These are phyloP conservation scores for Limnephilus lunatus DNA, from an alignment of 2,888 invertebrate species.

Conservation along the genomic window DNA sequence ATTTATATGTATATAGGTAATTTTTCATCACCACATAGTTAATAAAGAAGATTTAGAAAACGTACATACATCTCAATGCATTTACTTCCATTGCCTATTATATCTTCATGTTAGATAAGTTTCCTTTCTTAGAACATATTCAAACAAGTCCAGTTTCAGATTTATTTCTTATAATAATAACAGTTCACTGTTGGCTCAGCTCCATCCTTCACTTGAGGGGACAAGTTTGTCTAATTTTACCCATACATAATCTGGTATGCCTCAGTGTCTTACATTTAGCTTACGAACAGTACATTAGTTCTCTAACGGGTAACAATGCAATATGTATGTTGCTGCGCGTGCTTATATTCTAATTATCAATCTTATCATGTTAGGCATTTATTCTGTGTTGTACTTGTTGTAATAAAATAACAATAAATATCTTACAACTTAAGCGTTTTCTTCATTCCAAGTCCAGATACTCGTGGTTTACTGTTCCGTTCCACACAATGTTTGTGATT, in stretches of 20 bases:
- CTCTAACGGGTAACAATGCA: not conserved
- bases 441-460: not conserved
- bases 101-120: not conserved
- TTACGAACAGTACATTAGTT: not conserved
- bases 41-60: not conserved
- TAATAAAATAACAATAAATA: not conserved
- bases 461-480: not conserved
- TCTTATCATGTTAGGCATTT: not conserved
- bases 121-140: not conserved
- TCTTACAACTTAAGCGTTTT: not conserved
- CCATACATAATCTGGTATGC: not conserved
- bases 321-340: not conserved
- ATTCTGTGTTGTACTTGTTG: not conserved
- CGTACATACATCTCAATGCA: not conserved
- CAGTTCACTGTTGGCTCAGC: no score
- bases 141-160: not conserved
- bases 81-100: not conserved
- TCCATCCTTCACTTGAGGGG: no score
- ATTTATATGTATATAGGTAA: not conserved
- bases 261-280: constrained; percentile 9
- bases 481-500: not conserved
- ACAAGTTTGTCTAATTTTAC: not conserved
- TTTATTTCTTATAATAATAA: not conserved
- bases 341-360: not conserved
- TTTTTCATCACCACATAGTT: not conserved